Base-by-base conservation (phyloP, 2,888 invertebrate genomes). In the Drosophila testacea region DNA sequence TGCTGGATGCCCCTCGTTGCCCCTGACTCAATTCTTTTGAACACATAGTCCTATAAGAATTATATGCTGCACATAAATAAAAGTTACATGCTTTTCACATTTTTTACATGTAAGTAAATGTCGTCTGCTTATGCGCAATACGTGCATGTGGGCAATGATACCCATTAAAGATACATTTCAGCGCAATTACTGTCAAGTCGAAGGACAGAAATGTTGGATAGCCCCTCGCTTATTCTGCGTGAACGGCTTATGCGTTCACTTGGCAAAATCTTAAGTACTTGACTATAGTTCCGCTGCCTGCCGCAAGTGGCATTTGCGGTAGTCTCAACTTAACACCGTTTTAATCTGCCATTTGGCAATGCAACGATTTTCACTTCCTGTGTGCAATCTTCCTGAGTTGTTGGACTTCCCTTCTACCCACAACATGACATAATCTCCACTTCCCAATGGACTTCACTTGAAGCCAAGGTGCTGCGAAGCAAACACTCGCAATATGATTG, bases 311-410 rank as follows among this genome's bases (percentile, higher is more conserved):
- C 67, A 77, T 71, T 69, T 72, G 68, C 63, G 65, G 61, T 66
- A 67, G 69, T 71, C 70, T 68, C 79, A 88, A 70, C 81, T 86
- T 83, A 85, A 81, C 86, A 73, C 73, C 87, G 70, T 77, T 77
- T 85, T 85, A 86, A 85, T 88, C 88, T 79, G 72, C 83, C 79
- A 81, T 88, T 85, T 86, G 88, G 86, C 79, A 79, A 83, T 69
- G 78, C 75, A 55, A 60, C 59, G 68, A 79, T 69, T 73, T 64
- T 55, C 70, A 59, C 66, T 75, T 82, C 72, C 80, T 55, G 68
- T 47, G 42, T 50, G 34, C 42, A 62, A 36, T 47, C 46, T 28
- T 28, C 36, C 16, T 28, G 46, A 30, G 30, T 28, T 10, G 13
- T 30, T 7, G n/a, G 6, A 47, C 10, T n/a, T 39, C 44, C 57